These are phyloP conservation scores for Anticlea derivata DNA, from an alignment of 2,888 invertebrate genomes.

Conservation along the genomic window DNA sequence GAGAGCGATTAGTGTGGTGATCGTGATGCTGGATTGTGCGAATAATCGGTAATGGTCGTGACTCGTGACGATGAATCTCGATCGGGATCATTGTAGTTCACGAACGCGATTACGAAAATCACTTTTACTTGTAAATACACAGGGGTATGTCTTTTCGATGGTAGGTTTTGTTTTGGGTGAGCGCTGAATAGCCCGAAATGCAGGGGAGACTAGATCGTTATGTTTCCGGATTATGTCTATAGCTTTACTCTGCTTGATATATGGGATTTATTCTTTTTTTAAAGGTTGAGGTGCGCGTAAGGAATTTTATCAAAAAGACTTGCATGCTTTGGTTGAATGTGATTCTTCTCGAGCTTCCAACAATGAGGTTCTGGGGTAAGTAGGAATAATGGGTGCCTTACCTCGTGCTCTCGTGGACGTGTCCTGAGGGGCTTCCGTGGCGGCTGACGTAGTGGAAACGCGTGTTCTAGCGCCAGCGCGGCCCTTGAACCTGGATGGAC, in stretches of 20 bases:
- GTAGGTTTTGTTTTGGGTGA: background rate
- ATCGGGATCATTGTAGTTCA: conserved; percentile 42
- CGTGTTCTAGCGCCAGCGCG: conserved; percentile 73
- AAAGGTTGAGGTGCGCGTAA: no score
- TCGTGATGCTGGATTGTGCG: no score
- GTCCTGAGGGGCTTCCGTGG: conserved; percentile 73
- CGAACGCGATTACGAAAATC: conserved; percentile 24
- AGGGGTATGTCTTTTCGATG: background rate
- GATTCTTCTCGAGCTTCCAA: background rate
- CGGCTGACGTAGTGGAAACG: conserved; percentile 68
- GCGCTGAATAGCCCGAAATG: no score
- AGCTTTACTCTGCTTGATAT: no score
- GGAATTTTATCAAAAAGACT: no score
- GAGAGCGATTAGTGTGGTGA: no score
- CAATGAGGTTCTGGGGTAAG: conserved; percentile 3
- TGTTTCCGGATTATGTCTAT: no score
- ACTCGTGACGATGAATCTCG: conserved; percentile 29
- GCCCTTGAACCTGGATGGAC: conserved; percentile 73
- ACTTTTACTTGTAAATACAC: background rate
- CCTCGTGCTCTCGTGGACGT: conserved; percentile 78
- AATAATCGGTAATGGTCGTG: background rate
- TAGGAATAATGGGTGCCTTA: no score
- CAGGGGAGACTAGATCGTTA: no score
- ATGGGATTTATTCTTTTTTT: no score
- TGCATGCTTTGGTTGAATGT: no score